Evolutionary conservation across 2,113 vertebrate genomes (phyloP), one percentile per base, ranked within the genome.

Genomic region (Esox niger): DNA sequence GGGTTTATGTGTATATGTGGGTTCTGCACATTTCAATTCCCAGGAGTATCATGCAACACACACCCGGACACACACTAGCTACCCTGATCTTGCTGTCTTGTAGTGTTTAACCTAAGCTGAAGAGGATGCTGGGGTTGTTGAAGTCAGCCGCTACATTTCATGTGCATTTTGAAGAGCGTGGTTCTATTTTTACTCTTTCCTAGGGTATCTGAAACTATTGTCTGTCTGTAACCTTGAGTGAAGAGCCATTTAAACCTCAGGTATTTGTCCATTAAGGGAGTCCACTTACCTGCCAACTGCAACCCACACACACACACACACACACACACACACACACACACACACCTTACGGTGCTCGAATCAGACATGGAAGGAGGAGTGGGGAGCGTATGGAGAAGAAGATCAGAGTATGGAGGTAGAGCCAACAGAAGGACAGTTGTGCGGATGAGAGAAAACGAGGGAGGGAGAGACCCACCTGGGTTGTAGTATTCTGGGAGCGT

Each of bases 401-500:
- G 52, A n/a, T n/a, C n/a, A 70, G 33, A 35, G 5, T 20, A 67
- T 38, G 30, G 20, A 33, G 62, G 62, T 31, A 68, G 49, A 29
- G 70, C n/a, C n/a, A n/a, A n/a, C n/a, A 21, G 66, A 69, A 90
- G 86, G 98, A 96, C 95, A n/a, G 66, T 67, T 56, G 73, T 49
- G 73, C 86, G 66, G 79, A 85, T 71, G 30, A 73, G 70, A 78
- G 91, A 78, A 77, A 79, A 66, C 49, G 74, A 61, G 10, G 62
- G 63, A 71, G n/a, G n/a, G 26, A 69, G 71, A 90, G 86, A 98
- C 97, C 95, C 96, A 99, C 97, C 97, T 98, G 96, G 95, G 79
- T 94, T 93, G 94, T 95, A 94, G 97, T 97, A 95, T 95, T 97
- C 97, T 98, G 97, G 93, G 92, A 87, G 84, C 76, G 76, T 82